Evolutionary conservation across 1,140 invertebrate species (phyloP).

Genomic region (Aphaenogaster ashmeadi): DNA sequence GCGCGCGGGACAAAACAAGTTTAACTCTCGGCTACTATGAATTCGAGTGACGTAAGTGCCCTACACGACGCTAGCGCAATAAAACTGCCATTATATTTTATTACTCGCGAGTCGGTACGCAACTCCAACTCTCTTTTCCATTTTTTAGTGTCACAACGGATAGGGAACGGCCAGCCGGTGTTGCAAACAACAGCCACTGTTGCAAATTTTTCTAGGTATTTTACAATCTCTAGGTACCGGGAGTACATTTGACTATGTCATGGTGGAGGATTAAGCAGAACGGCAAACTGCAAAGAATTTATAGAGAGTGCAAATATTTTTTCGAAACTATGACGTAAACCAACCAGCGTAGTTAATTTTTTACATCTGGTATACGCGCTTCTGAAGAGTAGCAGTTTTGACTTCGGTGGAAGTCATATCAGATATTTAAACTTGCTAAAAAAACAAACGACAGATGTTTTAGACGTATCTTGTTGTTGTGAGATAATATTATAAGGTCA

Average conservation of each 20-base stretch:
- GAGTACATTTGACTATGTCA: constrained; percentile 13
- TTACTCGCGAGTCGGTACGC: constrained; percentile 22
- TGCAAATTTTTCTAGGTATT: constrained; percentile 38
- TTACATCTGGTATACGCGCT: too few species aligned
- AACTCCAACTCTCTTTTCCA: constrained; percentile 33
- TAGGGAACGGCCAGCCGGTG: neutral
- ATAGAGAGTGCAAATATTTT: constrained; percentile 3
- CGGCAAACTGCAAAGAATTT: constrained; percentile 36
- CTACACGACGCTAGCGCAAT: constrained; percentile 35
- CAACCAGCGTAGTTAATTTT: neutral
- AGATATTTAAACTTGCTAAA: neutral
- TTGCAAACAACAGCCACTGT: neutral
- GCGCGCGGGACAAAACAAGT: constrained; percentile 53
- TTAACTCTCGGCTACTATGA: constrained; percentile 52
- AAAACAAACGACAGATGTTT: neutral
- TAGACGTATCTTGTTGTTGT: neutral
- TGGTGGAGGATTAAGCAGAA: constrained; percentile 6
- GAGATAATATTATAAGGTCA: neutral
- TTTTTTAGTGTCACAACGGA: constrained; percentile 38
- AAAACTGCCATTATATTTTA: constrained; percentile 63
- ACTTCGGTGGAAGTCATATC: neutral
- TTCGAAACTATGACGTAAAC: neutral
- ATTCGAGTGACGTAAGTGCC: constrained; percentile 61
- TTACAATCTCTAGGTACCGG: neutral
- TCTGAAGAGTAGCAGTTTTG: neutral